Percentiles rank a stretch among this genome's conserved stretches.
These are phyloP conservation scores for Ameiurus melas DNA, from an alignment of 2,113 vertebrate genomes.

Conservation along the genomic window DNA sequence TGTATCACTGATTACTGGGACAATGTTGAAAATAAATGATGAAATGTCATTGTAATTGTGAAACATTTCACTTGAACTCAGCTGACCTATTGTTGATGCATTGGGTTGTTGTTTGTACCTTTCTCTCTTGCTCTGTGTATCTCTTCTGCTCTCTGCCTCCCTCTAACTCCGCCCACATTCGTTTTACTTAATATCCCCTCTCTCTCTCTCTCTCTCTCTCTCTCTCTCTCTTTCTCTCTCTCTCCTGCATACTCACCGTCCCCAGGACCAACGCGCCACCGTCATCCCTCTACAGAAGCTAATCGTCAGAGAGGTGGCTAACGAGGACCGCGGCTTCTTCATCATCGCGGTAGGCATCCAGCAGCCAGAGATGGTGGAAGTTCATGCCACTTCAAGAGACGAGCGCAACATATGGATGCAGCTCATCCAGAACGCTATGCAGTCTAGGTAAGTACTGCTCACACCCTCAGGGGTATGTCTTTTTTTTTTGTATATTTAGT, in stretches of 20 bases:
- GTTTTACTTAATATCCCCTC: conserved; percentile 20
- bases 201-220: conserved; percentile 19
- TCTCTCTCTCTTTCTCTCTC: conserved; percentile 29
- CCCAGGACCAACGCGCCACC: conserved; percentile 91
- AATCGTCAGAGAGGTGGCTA: conserved; percentile 94
- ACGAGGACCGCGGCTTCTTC: conserved; percentile 95
- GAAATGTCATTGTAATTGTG: not conserved
- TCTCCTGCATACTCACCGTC: not conserved
- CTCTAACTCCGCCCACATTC: conserved; percentile 26
- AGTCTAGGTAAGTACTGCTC: conserved; percentile 81
- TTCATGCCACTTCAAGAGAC: conserved; percentile 87
- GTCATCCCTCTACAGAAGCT: conserved; percentile 96
- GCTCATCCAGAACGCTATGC: conserved; percentile 86
- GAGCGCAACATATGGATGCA: conserved; percentile 94
- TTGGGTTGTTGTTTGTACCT: not conserved
- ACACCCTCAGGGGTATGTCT: not conserved
- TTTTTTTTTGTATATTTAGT: not conserved
- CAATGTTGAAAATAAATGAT: no score
- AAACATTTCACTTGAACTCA: not conserved
- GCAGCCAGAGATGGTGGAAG: conserved; percentile 94
- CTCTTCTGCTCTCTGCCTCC: conserved; percentile 42
- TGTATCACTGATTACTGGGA: not conserved
- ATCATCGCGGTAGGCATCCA: conserved; percentile 88
- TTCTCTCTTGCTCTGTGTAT: conserved; percentile 27
- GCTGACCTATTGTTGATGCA: not conserved